A percentile compares a stretch with the other conserved stretches of the same genome.
Conservation (phyloP, 2,113 vertebrate genomes). For the Trochalopteron elliotii region DNA sequence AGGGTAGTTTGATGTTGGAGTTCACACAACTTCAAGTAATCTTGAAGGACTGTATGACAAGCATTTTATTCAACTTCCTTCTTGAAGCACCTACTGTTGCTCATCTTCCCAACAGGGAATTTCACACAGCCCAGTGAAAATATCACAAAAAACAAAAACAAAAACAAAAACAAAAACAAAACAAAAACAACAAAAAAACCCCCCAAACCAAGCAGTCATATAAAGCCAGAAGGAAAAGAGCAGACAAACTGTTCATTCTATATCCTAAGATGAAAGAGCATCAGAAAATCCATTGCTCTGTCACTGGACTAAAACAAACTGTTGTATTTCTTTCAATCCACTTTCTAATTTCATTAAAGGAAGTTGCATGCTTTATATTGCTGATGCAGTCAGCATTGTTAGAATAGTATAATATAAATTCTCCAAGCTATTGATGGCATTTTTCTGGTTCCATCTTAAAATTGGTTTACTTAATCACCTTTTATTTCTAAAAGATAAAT, state of each 20-base stretch:
- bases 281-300: not conserved
- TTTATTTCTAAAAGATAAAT: not conserved
- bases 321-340: not conserved
- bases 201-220: not conserved
- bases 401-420: not conserved
- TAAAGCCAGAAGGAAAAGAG: not conserved
- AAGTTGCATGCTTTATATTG: not conserved
- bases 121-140: not conserved
- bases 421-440: not conserved
- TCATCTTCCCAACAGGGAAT: slow-evolving; percentile 20
- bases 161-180: no score
- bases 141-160: not conserved
- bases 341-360: not conserved
- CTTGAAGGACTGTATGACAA: not conserved
- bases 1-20: not conserved
- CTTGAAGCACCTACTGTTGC: slow-evolving; percentile 2
- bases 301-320: not conserved
- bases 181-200: no score
- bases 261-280: not conserved
- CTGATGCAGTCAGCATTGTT: not conserved
- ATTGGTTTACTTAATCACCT: not conserved
- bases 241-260: not conserved
- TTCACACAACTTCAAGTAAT: not conserved
- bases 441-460: not conserved
- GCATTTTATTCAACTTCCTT: slow-evolving; percentile 10